Evolutionary conservation across 2,113 vertebrate species (phyloP).

Genomic region (Nycticryphes semicollaris): DNA sequence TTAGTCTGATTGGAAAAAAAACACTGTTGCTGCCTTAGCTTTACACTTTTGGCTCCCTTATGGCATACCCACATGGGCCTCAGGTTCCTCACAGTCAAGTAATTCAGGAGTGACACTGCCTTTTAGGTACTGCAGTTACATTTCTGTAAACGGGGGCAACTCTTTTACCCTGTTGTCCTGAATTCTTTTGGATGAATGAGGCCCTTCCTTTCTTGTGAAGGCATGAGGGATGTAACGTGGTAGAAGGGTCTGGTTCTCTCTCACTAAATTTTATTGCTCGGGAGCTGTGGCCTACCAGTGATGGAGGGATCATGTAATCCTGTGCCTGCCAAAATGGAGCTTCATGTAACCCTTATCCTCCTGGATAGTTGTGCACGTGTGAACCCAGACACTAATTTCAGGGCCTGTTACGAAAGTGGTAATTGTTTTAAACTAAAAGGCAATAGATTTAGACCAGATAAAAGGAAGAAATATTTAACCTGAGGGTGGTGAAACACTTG

Average conservation of each 20-base stretch:
- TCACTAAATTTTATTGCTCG: not conserved
- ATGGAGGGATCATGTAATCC: not conserved
- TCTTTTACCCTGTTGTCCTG: not conserved
- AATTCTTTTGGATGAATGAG: not conserved
- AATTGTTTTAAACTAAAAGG: not conserved
- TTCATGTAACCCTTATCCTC: not conserved
- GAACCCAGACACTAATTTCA: not conserved
- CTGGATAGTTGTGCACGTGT: not conserved
- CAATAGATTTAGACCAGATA: not conserved
- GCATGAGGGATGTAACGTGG: not conserved
- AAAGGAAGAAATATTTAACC: not conserved
- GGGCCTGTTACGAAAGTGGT: not conserved
- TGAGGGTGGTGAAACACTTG: not conserved
- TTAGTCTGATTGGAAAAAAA: not conserved
- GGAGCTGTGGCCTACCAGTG: not conserved
- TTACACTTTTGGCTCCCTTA: not conserved
- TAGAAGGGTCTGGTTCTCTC: not conserved
- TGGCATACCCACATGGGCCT: accelerated
- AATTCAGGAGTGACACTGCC: not conserved
- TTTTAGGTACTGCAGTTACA: not conserved
- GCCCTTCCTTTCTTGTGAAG: not conserved
- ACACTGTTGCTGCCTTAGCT: not conserved
- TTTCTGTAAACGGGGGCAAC: not conserved
- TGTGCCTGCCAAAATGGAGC: not conserved
- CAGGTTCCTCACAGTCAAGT: not conserved